Conservation (phyloP, 2,888 invertebrate genomes). For the Alcis repandata region DNA sequence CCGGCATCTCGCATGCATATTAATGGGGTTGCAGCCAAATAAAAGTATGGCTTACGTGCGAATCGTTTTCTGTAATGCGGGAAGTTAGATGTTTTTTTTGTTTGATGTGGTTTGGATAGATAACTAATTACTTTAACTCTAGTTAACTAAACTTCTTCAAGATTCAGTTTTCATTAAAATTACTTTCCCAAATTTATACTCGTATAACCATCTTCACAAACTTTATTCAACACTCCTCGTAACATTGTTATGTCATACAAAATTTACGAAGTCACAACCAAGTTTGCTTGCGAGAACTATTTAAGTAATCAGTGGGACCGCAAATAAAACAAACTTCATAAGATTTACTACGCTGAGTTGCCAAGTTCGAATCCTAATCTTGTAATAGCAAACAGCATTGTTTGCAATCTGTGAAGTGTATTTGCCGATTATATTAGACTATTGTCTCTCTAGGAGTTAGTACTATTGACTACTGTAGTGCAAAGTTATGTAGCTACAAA, state of each 20-base stretch:
- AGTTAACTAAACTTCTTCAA: neutral
- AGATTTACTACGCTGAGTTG: constrained; percentile 7
- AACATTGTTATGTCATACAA: neutral
- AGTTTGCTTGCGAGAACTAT: neutral
- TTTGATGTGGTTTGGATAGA: neutral
- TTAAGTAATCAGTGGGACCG: neutral
- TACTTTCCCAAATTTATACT: no score
- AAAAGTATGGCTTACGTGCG: constrained; percentile 59
- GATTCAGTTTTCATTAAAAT: no score
- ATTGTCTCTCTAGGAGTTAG: neutral
- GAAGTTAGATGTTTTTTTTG: neutral
- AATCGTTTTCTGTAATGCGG: constrained; percentile 33
- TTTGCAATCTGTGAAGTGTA: constrained; percentile 23
- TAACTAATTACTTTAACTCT: neutral
- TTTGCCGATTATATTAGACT: constrained; percentile 18
- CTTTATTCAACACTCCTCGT: no score
- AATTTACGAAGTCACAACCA: neutral
- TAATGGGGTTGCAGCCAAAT: constrained; percentile 54
- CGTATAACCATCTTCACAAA: no score
- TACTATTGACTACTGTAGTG: no score
- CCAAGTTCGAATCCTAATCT: constrained; percentile 24
- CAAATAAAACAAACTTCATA: constrained; percentile 1
- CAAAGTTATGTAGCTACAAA: no score
- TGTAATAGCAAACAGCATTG: constrained; percentile 18
- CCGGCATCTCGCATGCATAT: constrained; percentile 54